These are phyloP conservation scores for Salticus scenicus DNA, from an alignment of 2,888 invertebrate genomes.

Conservation along the genomic window DNA sequence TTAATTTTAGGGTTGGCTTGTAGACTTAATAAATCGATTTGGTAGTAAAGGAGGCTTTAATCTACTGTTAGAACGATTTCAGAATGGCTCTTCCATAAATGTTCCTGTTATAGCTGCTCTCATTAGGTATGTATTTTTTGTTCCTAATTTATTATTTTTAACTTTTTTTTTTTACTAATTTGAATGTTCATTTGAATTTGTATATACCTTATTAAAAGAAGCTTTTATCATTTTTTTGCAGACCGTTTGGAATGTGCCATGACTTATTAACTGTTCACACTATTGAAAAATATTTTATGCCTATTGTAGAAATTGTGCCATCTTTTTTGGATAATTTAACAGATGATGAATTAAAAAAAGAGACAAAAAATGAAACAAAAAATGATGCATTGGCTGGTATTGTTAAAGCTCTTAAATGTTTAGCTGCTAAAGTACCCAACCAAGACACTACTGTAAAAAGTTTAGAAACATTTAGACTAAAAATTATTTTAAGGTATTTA, in stretches of 20 bases:
- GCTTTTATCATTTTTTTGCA: constrained; percentile 74
- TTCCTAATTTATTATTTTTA: no score
- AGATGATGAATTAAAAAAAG: constrained; percentile 95
- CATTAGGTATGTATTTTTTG: constrained; percentile 77
- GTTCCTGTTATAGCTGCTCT: constrained; percentile 87
- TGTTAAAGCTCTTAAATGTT: constrained; percentile 92
- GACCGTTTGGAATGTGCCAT: constrained; percentile 94
- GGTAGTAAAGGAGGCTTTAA: constrained; percentile 93
- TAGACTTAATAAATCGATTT: constrained; percentile 95
- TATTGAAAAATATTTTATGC: constrained; percentile 93
- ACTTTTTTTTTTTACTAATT: no score
- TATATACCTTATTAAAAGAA: no score
- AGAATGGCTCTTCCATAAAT: constrained; percentile 83
- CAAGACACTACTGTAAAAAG: constrained; percentile 85
- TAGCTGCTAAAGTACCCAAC: constrained; percentile 85
- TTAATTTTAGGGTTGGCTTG: constrained; percentile 87
- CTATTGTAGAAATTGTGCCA: constrained; percentile 92
- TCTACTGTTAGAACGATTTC: constrained; percentile 87
- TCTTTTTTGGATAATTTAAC: constrained; percentile 92
- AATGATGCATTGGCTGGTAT: constrained; percentile 96
- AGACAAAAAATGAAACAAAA: constrained; percentile 94
- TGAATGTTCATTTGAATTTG: no score
- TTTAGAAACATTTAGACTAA: constrained; percentile 94
- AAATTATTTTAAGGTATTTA: constrained; percentile 95
- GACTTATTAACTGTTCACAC: constrained; percentile 92